These are phyloP conservation scores for Hydractinia symbiolongicarpus DNA, from an alignment of 30 jellyfish, hydroid and myxozoan genomes.

Conservation along the genomic window DNA sequence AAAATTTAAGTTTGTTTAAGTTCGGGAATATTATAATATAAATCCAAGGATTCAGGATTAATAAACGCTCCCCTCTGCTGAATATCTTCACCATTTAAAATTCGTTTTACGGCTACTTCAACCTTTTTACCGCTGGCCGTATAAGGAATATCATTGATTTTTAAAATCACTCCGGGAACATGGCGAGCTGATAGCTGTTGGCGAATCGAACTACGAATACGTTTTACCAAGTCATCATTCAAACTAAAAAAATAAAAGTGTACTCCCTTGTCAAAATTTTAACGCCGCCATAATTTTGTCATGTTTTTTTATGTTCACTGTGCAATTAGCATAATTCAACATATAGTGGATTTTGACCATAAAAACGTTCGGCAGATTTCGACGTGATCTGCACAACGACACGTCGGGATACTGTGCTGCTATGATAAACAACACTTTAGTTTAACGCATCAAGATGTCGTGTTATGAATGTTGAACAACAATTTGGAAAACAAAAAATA, in stretches of 20 bases:
- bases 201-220: slow-evolving; percentile 51
- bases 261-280: too few species aligned
- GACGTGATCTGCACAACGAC: too few species aligned
- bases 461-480: too few species aligned
- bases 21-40: slow-evolving; percentile 58
- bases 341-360: too few species aligned
- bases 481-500: too few species aligned
- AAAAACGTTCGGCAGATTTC: too few species aligned
- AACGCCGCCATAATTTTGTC: not conserved
- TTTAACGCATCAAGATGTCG: too few species aligned
- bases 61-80: slow-evolving; percentile 70
- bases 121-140: slow-evolving; percentile 97
- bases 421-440: too few species aligned
- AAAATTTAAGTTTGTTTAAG: not conserved
- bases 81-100: slow-evolving; percentile 73
- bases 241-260: slow-evolving; percentile 34
- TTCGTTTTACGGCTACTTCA: slow-evolving; percentile 92
- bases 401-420: too few species aligned
- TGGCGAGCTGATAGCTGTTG: slow-evolving; percentile 84
- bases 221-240: slow-evolving; percentile 43
- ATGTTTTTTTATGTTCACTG: not conserved
- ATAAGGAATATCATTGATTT: slow-evolving; percentile 83
- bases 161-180: slow-evolving; percentile 80
- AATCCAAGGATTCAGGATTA: slow-evolving; percentile 90
- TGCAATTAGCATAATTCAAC: too few species aligned